Percentiles rank a stretch among this genome's conserved stretches.
Conservation (phyloP, 2,888 invertebrate species). For the Catocala nupta region DNA sequence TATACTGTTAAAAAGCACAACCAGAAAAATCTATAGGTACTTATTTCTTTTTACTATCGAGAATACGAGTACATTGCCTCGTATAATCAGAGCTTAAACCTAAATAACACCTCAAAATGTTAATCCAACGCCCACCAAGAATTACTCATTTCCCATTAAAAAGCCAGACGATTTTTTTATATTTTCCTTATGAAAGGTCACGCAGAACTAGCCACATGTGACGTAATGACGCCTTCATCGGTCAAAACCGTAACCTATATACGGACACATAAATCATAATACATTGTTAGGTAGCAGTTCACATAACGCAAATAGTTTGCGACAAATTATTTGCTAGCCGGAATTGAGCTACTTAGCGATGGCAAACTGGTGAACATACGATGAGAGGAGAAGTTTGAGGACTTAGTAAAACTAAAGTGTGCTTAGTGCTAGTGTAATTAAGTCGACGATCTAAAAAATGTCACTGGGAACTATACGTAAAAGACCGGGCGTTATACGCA, state of each 20-base stretch:
- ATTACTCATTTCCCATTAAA: not conserved
- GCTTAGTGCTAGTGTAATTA: no score
- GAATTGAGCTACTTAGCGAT: not conserved
- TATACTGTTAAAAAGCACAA: no score
- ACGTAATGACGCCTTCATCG: slow-evolving; percentile 13
- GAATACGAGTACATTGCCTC: not conserved
- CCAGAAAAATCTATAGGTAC: no score
- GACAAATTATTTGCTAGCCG: not conserved
- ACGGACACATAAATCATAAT: slow-evolving; percentile 34
- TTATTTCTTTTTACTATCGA: not conserved
- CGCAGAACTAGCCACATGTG: slow-evolving; percentile 20
- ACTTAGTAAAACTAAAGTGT: no score
- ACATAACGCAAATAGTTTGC: slow-evolving; percentile 6
- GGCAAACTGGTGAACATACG: no score
- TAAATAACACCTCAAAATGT: not conserved
- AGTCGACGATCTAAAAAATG: no score
- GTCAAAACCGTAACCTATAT: slow-evolving; percentile 39
- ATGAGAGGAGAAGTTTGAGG: no score
- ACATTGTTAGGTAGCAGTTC: slow-evolving; percentile 25
- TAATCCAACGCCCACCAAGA: slow-evolving; percentile 3
- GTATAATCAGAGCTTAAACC: no score
- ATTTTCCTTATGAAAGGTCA: slow-evolving; percentile 13
- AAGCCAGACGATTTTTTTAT: not conserved
- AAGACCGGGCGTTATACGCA: no score
- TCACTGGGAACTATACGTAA: no score